Evolutionary conservation across 2,888 invertebrate genomes (phyloP).

Genomic region (Notodonta dromedarius): DNA sequence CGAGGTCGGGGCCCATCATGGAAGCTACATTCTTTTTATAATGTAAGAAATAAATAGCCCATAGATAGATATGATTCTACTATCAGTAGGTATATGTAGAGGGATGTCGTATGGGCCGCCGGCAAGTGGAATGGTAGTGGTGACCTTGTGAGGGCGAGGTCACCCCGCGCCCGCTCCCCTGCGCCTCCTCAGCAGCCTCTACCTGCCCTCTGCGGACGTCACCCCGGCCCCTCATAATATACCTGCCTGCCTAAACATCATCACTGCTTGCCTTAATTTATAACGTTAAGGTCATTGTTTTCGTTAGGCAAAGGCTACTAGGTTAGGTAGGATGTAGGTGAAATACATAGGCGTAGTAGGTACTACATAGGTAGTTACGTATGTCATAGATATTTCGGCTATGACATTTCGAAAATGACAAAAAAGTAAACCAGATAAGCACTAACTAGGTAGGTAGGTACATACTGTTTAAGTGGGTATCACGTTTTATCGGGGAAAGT

Average conservation of each 20-base stretch:
- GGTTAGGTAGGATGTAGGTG: not conserved
- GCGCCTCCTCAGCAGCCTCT: conserved; percentile 50
- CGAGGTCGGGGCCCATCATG: conserved; percentile 55
- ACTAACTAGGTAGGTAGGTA: too few species aligned
- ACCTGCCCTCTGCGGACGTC: conserved; percentile 72
- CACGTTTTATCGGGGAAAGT: too few species aligned
- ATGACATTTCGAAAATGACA: too few species aligned
- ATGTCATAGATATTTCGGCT: too few species aligned
- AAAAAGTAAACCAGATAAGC: too few species aligned
- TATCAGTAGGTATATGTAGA: conserved; percentile 33
- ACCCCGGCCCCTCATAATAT: conserved; percentile 52
- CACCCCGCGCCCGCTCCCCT: conserved; percentile 51
- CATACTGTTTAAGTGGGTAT: too few species aligned
- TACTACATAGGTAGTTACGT: too few species aligned
- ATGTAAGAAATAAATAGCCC: not conserved
- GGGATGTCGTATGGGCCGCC: conserved; percentile 51
- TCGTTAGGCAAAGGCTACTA: not conserved
- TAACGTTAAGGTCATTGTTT: conserved; percentile 2
- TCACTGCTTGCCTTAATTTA: conserved; percentile 21
- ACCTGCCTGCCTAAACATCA: conserved; percentile 36
- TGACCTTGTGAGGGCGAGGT: conserved; percentile 80
- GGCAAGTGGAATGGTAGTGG: conserved; percentile 70
- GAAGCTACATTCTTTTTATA: conserved; percentile 49
- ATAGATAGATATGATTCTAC: too few species aligned
- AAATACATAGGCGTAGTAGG: too few species aligned